These are phyloP conservation scores for Venustaconcha ellipsiformis DNA, from an alignment of 1,140 invertebrate species.

Conservation along the genomic window DNA sequence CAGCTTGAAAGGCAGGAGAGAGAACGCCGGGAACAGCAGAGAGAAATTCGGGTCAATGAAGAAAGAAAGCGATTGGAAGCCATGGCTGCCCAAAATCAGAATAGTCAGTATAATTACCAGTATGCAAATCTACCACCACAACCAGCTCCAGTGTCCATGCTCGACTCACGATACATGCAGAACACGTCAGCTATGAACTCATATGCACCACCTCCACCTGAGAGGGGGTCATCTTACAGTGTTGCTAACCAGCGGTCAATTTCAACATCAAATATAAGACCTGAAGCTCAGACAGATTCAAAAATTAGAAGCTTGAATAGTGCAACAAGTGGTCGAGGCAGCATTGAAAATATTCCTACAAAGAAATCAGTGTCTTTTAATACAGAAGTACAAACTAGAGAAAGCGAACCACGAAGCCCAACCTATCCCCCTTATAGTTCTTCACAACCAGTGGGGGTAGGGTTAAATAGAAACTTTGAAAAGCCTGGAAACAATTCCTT, in stretches of 20 bases:
- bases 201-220: constrained; percentile 52
- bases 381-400: constrained; percentile 51
- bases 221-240: constrained; percentile 55
- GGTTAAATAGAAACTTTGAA: too few relatives aligned
- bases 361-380: constrained; percentile 69
- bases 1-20: constrained; percentile 50
- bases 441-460: constrained; percentile 4
- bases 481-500: too few relatives aligned
- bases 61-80: constrained; percentile 52
- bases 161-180: constrained; percentile 25
- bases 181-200: constrained; percentile 8
- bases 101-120: constrained; percentile 37
- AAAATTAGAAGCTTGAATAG: constrained; percentile 19
- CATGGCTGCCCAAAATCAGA: constrained; percentile 29
- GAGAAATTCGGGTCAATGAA: constrained; percentile 52
- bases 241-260: constrained; percentile 6
- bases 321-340: constrained; percentile 22
- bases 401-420: constrained; percentile 26
- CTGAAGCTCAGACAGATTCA: constrained; percentile 9
- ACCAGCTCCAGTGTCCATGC: constrained; percentile 27
- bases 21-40: constrained; percentile 48
- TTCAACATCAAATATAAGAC: constrained; percentile 5
- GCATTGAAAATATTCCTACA: constrained; percentile 26
- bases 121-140: constrained; percentile 51
- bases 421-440: constrained; percentile 21